Conservation (phyloP, 2,113 vertebrate genomes). For the Epinephelus cyanopodus region DNA sequence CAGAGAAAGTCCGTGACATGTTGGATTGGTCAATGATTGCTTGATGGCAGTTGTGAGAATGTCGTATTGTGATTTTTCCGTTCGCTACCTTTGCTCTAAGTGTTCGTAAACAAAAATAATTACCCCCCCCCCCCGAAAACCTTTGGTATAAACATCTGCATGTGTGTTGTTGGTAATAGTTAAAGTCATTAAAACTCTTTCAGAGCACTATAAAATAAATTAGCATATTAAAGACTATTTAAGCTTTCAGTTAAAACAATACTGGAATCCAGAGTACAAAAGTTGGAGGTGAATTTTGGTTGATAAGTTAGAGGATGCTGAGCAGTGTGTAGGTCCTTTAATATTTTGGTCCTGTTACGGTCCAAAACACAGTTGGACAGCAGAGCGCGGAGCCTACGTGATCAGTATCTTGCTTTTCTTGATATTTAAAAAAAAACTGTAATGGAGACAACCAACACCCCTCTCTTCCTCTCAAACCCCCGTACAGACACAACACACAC, state of each 20-base stretch:
- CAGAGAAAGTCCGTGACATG: constrained; percentile 35
- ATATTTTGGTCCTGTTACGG: constrained; percentile 56
- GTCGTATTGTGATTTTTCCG: neutral
- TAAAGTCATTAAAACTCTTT: constrained; percentile 53
- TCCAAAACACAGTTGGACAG: constrained; percentile 66
- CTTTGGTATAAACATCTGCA: constrained; percentile 50
- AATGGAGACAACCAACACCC: constrained; percentile 56
- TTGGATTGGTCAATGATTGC: constrained; percentile 28
- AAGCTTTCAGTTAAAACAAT: constrained; percentile 64
- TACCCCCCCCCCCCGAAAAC: neutral
- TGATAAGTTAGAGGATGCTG: constrained; percentile 52
- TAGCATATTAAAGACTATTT: constrained; percentile 70
- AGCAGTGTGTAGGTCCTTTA: constrained; percentile 48
- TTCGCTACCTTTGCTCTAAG: constrained; percentile 33
- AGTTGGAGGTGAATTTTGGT: constrained; percentile 70
- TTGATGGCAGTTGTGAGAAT: constrained; percentile 49
- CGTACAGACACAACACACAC: constrained; percentile 67
- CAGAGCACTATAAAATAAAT: constrained; percentile 69
- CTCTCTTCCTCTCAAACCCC: constrained; percentile 39
- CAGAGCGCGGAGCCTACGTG: constrained; percentile 55
- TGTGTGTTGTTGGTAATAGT: constrained; percentile 37
- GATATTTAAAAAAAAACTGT: constrained; percentile 49
- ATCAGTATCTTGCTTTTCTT: constrained; percentile 62
- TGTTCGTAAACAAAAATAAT: constrained; percentile 56
- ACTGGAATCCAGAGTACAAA: constrained; percentile 71